Evolutionary conservation across 2,888 invertebrate species (phyloP), one percentile per base, ranked within the genome.

Genomic region (Saturnia japonica): DNA sequence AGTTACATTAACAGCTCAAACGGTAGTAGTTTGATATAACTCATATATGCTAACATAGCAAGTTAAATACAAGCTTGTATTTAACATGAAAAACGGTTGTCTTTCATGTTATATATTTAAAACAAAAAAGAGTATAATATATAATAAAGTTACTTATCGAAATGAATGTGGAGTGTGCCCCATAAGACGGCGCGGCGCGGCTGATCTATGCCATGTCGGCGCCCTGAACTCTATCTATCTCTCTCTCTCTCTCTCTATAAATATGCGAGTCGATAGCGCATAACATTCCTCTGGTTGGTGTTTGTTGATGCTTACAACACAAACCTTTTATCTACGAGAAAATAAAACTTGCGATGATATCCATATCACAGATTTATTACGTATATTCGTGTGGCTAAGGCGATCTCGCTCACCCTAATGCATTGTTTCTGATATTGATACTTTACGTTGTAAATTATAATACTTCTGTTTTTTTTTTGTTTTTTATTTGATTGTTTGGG

Each of bases 241-340:
- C 60, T 79, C n/a, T 60, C 28, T 60, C 28, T 54, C 54, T 57
- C 81, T 82, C 82, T 81, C 84, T 85, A 85, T 87, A 88, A 86
- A 87, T 88, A 85, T 83, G 80, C 81, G 77, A 88, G 85, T 88
- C 87, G 85, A 88, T 86, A 88, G 81, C 83, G 81, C 85, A 84
- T 82, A 80, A 81, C 80, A 83, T 83, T 82, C 81, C 81, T 79
- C 78, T 80, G 78, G 72, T 81, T 78, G 74, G 76, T 75, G 77
- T 80, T 80, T 76, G 74, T 76, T 73, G 76, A 77, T 75, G 76
- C 72, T 79, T 78, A 80, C 78, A 79, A 77, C 75, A 75, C 75
- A 76, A 80, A 76, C 77, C 80, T 80, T 78, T 79, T 78, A 79
- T 71, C 74, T 73, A 72, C 75, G 70, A 70, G 51, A 64, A 64